Base-by-base conservation (phyloP, 2,113 vertebrate species). In the Hydrochoerus hydrochaeris region DNA sequence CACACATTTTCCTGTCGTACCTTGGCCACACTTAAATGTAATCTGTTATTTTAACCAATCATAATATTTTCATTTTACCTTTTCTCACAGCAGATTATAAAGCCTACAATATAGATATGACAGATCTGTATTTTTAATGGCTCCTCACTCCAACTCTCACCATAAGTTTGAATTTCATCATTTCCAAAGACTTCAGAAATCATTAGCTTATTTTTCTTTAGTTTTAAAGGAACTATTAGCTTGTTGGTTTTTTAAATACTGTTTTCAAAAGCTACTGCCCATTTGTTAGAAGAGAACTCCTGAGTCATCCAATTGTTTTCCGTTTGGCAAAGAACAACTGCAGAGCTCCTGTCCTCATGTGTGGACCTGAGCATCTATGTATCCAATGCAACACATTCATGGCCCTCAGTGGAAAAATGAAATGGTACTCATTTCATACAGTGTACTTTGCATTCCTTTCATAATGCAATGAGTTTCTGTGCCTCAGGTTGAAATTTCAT, bases 221-320 rank as follows among this genome's bases (percentile, higher is more conserved):
- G 16, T 69, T 69, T 69, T n/a, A 69, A 69, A 97, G 91, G 97
- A 98, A 17, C 95, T 99, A 91, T 96, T 98, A 30, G 96, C 98
- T 77, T 99, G 99, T 65, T 99, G 99, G 49, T 32, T 32, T 75
- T 77, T 90, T 97, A 97, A 97, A 97, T 46, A 98, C 98, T 86
- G 98, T 98, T 95, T 99, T 99, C 96, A 98, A 99, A 98, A 99
- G 98, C 52, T 99, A 98, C 96, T 98, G 98, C 95, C 99, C 99
- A 41, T 98, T 99, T 97, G 99, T 98, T 52, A 99, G 98, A 98
- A 98, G 98, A 67, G 98, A 99, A 96, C 98, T 97, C 10, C 96
- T 99, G 94, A 96, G 62, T 85, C 96, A 99, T 95, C 98, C 98
- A 38, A 83, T 94, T 17, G 30, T 99, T 92, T 35, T 98, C 67